These are phyloP conservation scores for Hypsopygia costalis DNA, from an alignment of 2,888 invertebrate species.

Conservation along the genomic window DNA sequence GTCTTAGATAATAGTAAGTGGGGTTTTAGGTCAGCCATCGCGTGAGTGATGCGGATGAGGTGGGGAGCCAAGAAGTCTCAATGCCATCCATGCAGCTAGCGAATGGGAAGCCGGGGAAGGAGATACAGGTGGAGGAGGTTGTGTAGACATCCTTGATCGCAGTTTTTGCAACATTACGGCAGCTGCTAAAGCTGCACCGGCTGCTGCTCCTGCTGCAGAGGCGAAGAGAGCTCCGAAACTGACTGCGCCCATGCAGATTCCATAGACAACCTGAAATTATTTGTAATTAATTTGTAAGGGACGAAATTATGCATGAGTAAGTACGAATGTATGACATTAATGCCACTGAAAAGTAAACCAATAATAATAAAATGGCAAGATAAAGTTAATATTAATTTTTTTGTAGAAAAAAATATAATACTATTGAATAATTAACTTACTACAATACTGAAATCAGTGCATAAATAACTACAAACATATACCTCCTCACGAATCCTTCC, in stretches of 20 bases:
- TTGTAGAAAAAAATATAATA: no score
- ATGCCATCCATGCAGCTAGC: constrained; percentile 87
- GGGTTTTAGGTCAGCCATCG: constrained; percentile 42
- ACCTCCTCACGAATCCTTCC: constrained; percentile 91
- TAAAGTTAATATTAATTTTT: no score
- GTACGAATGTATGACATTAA: no score
- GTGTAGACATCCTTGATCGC: constrained; percentile 85
- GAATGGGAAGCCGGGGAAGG: constrained; percentile 82
- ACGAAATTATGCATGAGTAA: no score
- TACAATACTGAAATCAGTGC: no score
- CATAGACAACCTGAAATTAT: constrained; percentile 86
- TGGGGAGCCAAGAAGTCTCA: constrained; percentile 81
- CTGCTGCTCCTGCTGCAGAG: constrained; percentile 91
- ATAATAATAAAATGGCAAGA: no score
- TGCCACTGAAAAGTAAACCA: no score
- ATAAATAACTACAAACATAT: background rate
- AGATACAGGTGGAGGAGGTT: constrained; percentile 57
- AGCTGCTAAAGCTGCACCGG: constrained; percentile 92
- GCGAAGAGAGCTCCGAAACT: constrained; percentile 94
- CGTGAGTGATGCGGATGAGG: constrained; percentile 51
- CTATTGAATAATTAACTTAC: no score
- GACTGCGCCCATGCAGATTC: constrained; percentile 93
- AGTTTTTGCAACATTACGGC: constrained; percentile 91
- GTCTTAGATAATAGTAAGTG: constrained; percentile 25
- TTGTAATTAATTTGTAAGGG: no score